Evolutionary conservation across 1,140 invertebrate genomes (phyloP), one percentile per base, ranked within the genome.

Genomic region (Manduca sexta): DNA sequence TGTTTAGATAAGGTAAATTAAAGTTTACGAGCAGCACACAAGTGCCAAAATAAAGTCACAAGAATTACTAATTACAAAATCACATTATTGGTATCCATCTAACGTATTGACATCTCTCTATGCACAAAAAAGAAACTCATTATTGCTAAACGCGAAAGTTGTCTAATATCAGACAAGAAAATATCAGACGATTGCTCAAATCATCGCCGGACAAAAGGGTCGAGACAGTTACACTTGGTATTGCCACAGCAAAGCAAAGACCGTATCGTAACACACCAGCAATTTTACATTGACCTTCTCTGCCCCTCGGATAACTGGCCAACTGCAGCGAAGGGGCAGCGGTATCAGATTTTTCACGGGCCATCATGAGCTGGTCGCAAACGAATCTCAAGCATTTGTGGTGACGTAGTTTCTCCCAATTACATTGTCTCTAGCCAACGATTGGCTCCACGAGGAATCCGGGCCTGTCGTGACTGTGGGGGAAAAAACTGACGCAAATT

Each of bases 401-500:
- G 75, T 78, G 64, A 69, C 68, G 57, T 67, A 80, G 76, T 79
- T 80, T 82, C 76, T 77, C 76, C 75, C 78, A 84, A 84, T 84
- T 82, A 82, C 74, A 74, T 52, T 65, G 76, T 71, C 71, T 79
- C 74, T 79, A 80, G 74, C 62, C 71, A 53, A 61, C 75, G 74
- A 79, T 83, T 81, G 79, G 76, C 69, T 61, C 59, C 61, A 66
- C 64, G 68, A 81, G 70, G 74, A 80, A 80, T 81, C 77, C 75
- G 60, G 69, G 56, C n/a, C 65, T 82, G 81, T 83, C 81, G 81
- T 83, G 79, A 83, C 77, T 78, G 70, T 74, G 76, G 31, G 14
- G 77, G 83, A 84, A 69, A 72, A 83, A 83, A 74, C 75, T 83
- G 79, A 80, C 81, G 81, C 81, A 76, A 84, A 84, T 84, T 78